Evolutionary conservation across 1,140 invertebrate genomes (phyloP), one percentile per base, ranked within the genome.

Genomic region (Pogonomyrmex barbatus): DNA sequence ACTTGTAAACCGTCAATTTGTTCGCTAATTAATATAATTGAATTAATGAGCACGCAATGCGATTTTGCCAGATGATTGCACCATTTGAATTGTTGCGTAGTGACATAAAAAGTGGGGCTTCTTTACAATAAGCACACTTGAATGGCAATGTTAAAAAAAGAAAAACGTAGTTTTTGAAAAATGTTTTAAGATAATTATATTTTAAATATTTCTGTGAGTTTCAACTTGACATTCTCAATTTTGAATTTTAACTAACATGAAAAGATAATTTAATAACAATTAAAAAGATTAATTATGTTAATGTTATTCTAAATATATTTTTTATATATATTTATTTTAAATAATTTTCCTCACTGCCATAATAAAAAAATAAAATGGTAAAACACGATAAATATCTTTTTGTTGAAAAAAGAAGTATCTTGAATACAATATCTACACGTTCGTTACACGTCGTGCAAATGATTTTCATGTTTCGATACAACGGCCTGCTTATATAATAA

Each of bases 141-240:
- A 71, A 45, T 45, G 6, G 4, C 14, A 42, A 78, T n/a, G 4
- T 45, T n/a, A 6, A 47, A 58, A 24, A 47, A 6, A 47, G 45
- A 24, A 47, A 54, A 33, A 12, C 33, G 4, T 12, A 65, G 33
- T 47, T 30, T 78, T n/a, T 36, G 5, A 12, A 24, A 42, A 30
- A 68, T 56, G 12, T 42, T 39, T n/a, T 10, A 2, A 63, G n/a
- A 2, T 52, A 12, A 65, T 24, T 52, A 9, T 62, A 50, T 50
- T 78, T 62, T 78, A 30, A 68, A 68, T 65, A n/a, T 68, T 52
- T 67, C 8, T 81, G n/a, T 79, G 12, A 14, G 10, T 62, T 4
- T 63, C 10, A 36, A 24, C 17, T 79, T 79, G 0, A 10, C 1
- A 6, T 5, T 52, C 36, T 76, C 0, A 6, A 36, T 56, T 45